A percentile compares a stretch with the other conserved stretches of the same genome.
Conservation (phyloP, 2,888 invertebrate genomes). For the Gasteruption jaculator region DNA sequence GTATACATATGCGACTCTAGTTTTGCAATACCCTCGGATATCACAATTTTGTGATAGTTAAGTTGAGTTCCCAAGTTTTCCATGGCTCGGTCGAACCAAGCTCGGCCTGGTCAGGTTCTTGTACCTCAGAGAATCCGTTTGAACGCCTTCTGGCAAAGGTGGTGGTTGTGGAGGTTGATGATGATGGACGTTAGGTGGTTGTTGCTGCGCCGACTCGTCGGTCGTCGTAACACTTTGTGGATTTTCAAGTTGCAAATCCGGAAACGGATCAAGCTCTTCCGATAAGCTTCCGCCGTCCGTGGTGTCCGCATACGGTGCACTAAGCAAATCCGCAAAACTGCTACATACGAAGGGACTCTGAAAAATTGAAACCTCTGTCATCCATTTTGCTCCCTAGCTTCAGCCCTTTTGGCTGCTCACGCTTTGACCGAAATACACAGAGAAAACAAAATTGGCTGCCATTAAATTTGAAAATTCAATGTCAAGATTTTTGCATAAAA, state of each 20-base stretch:
- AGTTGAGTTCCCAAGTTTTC: no score
- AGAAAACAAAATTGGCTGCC: no score
- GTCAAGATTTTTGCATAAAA: no score
- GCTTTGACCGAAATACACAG: no score
- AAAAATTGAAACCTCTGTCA: slow-evolving; percentile 9
- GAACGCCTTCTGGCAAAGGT: slow-evolving; percentile 42
- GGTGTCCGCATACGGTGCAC: slow-evolving; percentile 69
- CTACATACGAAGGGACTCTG: slow-evolving; percentile 75
- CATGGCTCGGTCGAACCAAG: not conserved
- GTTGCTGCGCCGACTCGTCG: slow-evolving; percentile 42
- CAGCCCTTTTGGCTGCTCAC: no score
- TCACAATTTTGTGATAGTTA: no score
- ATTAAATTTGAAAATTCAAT: no score
- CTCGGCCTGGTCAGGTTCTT: slow-evolving; percentile 2
- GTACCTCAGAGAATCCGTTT: slow-evolving; percentile 45
- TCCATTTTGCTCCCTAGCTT: no score
- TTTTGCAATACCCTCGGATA: no score
- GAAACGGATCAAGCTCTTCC: slow-evolving; percentile 72
- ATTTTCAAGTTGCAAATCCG: slow-evolving; percentile 58
- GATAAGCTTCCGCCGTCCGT: slow-evolving; percentile 60
- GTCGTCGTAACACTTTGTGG: slow-evolving; percentile 37
- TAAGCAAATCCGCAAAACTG: slow-evolving; percentile 74
- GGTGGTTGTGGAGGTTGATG: slow-evolving; percentile 33
- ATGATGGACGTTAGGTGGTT: slow-evolving; percentile 40
- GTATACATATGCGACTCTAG: no score